Base-by-base conservation (phyloP, 2,888 invertebrate species). In the Syrista parreyssii region DNA sequence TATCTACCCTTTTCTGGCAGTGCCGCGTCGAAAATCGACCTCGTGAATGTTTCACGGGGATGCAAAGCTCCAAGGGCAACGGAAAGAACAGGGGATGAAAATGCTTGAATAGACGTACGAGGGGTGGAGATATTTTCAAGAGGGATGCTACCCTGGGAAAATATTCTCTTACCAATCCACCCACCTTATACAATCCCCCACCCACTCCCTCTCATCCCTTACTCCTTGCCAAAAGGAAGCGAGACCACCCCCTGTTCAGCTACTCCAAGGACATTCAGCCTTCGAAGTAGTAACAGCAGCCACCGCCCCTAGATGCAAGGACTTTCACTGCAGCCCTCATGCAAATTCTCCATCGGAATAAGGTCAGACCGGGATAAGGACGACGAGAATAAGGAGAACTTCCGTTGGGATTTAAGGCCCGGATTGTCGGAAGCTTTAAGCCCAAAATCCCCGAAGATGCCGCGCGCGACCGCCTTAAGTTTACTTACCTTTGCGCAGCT, bases 311-410 rank as follows among this genome's bases (percentile, higher is more conserved):
- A 3, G 71, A 71, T 71, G 71, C 71, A 71, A 71, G 71, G 71
- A 71, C 31, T 71, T 71, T 71, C 71, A 32, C 71, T 71, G 71
- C 71, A 71, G 31, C 71, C 31, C 71, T 71, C 71, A 71, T 71
- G 71, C 31, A 71, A 71, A 71, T 71, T 31, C 31, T 15, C 71
- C 30, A 32, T 30, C 30, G 74, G 35, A 73, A 73, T 73, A 73
- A 73, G 74, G 74, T 23, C 35, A 73, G 35, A 30, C 74, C 31
- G 35, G 82, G 81, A 83, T 83, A 82, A 81, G 76, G 75, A 76
- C 79, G 23, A 55, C 40, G 77, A 80, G 84, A 79, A 85, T 84
- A 80, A 84, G 81, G 73, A 80, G 78, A 76, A 84, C 78, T 83
- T 78, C 76, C 74, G 35, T 33, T 23, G 34, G 35, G 74, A 73